Conservation (phyloP, 2,888 invertebrate species). For the Cotesia congregata region DNA sequence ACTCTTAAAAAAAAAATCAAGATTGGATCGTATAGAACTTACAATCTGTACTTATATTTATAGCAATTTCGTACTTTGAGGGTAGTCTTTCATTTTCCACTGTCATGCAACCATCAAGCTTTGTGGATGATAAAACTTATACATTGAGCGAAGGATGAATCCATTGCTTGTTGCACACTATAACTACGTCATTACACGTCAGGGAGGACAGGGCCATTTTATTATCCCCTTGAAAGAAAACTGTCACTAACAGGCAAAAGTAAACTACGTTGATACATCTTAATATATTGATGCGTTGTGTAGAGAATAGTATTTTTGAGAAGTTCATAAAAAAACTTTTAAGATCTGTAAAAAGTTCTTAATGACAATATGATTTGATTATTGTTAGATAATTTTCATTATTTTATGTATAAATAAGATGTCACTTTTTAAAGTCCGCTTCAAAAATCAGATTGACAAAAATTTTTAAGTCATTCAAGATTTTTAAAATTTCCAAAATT, state of each 20-base stretch:
- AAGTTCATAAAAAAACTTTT: neutral
- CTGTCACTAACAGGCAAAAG: slow-evolving; percentile 61
- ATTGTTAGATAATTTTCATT: no score
- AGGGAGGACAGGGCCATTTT: slow-evolving; percentile 45
- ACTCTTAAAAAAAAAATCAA: slow-evolving; percentile 12
- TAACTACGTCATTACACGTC: slow-evolving; percentile 43
- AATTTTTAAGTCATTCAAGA: slow-evolving; percentile 3
- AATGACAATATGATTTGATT: no score
- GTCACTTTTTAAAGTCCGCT: no score
- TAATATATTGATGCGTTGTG: slow-evolving; percentile 62
- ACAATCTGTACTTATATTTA: slow-evolving; percentile 21
- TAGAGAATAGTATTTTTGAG: slow-evolving; percentile 34
- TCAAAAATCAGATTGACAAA: neutral
- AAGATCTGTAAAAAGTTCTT: no score
- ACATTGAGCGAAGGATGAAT: slow-evolving; percentile 30
- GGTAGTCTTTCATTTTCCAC: slow-evolving; percentile 32
- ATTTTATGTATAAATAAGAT: no score
- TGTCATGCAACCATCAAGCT: slow-evolving; percentile 27
- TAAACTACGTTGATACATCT: slow-evolving; percentile 57
- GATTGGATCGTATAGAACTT: slow-evolving; percentile 4
- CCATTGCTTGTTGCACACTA: slow-evolving; percentile 31
- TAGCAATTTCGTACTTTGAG: slow-evolving; percentile 31
- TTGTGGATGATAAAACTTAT: slow-evolving; percentile 31
- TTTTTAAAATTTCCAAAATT: neutral
- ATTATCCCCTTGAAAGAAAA: slow-evolving; percentile 56